Percentiles rank a stretch among this genome's conserved stretches.
phyloP scores from a whole-genome alignment of 2,888 invertebrate genomes.

The Chydorus sphaericus region DNA sequence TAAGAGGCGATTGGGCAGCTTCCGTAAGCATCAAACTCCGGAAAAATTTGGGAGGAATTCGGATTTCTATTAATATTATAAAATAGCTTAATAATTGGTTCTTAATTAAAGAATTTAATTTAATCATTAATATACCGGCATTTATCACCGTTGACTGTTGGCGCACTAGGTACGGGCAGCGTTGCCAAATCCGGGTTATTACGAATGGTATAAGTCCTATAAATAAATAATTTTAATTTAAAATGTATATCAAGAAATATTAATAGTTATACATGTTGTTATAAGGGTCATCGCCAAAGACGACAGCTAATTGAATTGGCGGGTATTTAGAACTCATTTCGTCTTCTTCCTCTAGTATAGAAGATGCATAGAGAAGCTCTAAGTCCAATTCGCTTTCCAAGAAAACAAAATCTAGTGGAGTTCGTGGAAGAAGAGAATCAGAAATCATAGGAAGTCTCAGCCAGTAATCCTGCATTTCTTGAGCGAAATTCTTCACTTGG shows the following conservation, averaged over 20 bases:
- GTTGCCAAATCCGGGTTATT: constrained; percentile 10
- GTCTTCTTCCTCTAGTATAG: constrained; percentile 25
- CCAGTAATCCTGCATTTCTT: constrained; percentile 19
- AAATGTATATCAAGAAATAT: constrained; percentile 9
- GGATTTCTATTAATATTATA: background rate
- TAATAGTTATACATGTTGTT: constrained; percentile 22
- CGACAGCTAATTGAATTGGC: constrained; percentile 51
- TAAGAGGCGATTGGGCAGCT: constrained; percentile 60
- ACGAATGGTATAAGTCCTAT: constrained; percentile 9
- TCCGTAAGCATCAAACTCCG: constrained; percentile 3
- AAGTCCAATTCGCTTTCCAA: constrained; percentile 50
- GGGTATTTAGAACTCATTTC: too few relatives aligned
- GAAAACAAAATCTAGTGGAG: constrained; percentile 46
- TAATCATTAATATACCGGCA: constrained; percentile 3
- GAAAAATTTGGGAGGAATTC: background rate
- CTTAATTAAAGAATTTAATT: too few relatives aligned
- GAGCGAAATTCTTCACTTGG: constrained; percentile 17
- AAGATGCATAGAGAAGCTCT: constrained; percentile 41
- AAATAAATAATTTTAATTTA: constrained; percentile 11
- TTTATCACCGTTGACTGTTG: background rate
- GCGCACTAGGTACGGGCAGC: background rate
- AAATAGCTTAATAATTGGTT: background rate
- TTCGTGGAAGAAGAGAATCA: constrained; percentile 38
- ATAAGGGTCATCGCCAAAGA: constrained; percentile 32
- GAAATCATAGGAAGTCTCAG: constrained; percentile 39